Evolutionary conservation across 2,888 invertebrate species (phyloP).

Genomic region (Drosophila emarginata): DNA sequence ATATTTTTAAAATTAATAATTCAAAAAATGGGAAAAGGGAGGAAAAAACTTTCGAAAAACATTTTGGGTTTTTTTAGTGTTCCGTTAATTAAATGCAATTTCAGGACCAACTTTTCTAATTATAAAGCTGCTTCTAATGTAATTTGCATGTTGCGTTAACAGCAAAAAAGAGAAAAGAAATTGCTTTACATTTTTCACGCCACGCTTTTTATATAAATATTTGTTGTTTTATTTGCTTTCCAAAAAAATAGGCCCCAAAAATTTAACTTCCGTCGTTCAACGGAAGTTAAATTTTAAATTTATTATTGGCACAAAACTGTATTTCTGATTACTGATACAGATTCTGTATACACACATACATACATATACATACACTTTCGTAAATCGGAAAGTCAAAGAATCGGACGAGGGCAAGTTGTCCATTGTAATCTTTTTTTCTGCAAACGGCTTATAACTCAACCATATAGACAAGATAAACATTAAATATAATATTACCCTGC

Average conservation of each 20-base stretch:
- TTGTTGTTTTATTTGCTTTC: conserved; percentile 18
- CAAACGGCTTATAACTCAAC: neutral
- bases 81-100: conserved; percentile 32
- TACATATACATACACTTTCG: too few relatives aligned
- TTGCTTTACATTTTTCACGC: conserved; percentile 48
- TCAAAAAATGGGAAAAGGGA: neutral
- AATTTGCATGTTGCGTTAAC: conserved; percentile 37
- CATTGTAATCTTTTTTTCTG: too few relatives aligned
- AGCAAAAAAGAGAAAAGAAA: conserved; percentile 10
- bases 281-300: conserved; percentile 58
- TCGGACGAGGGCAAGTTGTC: too few relatives aligned
- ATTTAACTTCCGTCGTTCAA: conserved; percentile 53
- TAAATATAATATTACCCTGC: too few relatives aligned
- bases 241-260: conserved; percentile 36
- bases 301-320: conserved; percentile 37
- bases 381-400: neutral
- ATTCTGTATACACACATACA: neutral
- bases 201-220: conserved; percentile 18
- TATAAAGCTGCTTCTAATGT: conserved; percentile 38
- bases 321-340: too few relatives aligned
- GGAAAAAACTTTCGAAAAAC: conserved; percentile 20
- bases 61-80: conserved; percentile 3
- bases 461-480: neutral
- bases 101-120: conserved; percentile 55
- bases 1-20: neutral